Evolutionary conservation across 2,797 vertebrate genomes (phyloP), one percentile per base, ranked within the genome.

Genomic region (Manis pentadactyla): DNA sequence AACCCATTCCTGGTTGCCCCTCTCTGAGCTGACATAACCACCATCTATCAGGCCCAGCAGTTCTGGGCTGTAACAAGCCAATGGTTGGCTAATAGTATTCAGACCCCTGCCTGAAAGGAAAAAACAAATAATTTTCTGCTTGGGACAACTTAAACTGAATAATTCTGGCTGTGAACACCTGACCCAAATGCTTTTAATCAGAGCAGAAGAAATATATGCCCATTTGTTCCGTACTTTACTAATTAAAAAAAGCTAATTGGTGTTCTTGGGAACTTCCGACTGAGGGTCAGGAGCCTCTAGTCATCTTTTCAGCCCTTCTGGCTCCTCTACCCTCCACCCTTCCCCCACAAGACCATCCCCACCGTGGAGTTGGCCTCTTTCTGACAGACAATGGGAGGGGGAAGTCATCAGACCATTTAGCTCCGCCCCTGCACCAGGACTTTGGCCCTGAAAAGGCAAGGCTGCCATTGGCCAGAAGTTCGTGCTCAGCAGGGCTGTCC

Each of bases 161-260:
- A 92, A 93, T 97, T 82, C 87, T 78, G 94, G 55, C 96, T 97
- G 94, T 90, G 94, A 94, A 95, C 92, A 89, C 94, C 87, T 97
- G 96, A 97, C 96, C 96, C 97, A 97, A 96, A 97, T 96, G 89
- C 82, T 84, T 97, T 95, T 97, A 97, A 97, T 97, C 94, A 97
- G 97, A 97, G 97, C 97, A 97, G 97, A 97, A 97, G 89, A 97
- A 97, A 97, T 96, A 94, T 88, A 90, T 95, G 95, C 93, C 86
- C 74, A 53, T 97, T 97, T 90, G 55, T 97, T 95, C 53, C 55
- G 81, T 69, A 69, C 87, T 94, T 97, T 91, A 75, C 95, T 97
- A 97, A 98, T 98, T 97, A 96, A 95, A 96, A 75, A 94, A 87
- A 96, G 75, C 93, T 98, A 98, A 97, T 98, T 96, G 91, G 90